A percentile compares a stretch with the other conserved stretches of the same genome.
These are phyloP conservation scores for Schlechtendalia chinensis DNA, from an alignment of 1,140 invertebrate species.

Conservation along the genomic window DNA sequence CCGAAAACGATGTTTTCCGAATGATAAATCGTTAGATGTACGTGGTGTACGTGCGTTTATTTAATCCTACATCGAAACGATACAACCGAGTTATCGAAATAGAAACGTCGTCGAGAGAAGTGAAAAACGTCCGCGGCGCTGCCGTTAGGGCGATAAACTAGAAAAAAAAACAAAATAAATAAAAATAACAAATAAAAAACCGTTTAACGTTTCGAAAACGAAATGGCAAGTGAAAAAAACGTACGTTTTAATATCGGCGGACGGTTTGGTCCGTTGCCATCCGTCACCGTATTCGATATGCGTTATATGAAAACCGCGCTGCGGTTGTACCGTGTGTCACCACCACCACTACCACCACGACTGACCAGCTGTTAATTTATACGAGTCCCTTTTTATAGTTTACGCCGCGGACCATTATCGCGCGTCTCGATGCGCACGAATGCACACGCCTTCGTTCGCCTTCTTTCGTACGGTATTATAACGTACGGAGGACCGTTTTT, in stretches of 20 bases:
- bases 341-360: neutral
- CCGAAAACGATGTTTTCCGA: neutral
- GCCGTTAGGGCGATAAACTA: too few species aligned
- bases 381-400: constrained; percentile 5
- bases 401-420: neutral
- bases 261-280: constrained; percentile 24
- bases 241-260: too few species aligned
- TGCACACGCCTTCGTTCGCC: neutral
- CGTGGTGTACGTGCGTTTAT: too few species aligned
- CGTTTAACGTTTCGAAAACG: too few species aligned
- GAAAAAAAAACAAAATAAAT: too few species aligned
- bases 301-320: neutral
- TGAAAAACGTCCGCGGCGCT: too few species aligned
- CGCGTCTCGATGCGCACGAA: constrained; percentile 29
- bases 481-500: too few species aligned
- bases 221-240: too few species aligned
- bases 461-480: constrained; percentile 8
- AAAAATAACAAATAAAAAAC: too few species aligned
- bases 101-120: constrained; percentile 12
- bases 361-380: constrained; percentile 42
- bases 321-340: constrained; percentile 18
- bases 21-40: too few species aligned
- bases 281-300: neutral
- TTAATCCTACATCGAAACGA: too few species aligned
- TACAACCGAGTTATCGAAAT: constrained; percentile 3